These are phyloP conservation scores for Bombus vancouverensis DNA, from an alignment of 1,140 invertebrate genomes.

Conservation along the genomic window DNA sequence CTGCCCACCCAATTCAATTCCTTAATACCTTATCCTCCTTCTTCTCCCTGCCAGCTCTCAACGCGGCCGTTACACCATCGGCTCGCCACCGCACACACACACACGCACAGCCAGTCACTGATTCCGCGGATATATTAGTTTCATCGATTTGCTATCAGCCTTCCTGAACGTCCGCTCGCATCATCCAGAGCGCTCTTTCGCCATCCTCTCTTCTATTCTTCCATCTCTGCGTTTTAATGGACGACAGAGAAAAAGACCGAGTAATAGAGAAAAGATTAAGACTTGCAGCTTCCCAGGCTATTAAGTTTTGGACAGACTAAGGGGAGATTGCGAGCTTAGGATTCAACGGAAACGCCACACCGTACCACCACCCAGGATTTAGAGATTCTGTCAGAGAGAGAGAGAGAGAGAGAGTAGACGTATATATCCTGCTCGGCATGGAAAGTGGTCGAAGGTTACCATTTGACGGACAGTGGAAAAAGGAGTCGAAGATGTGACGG, in stretches of 20 bases:
- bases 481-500: conserved; percentile 28
- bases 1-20: conserved; percentile 64
- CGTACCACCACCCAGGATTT: not conserved
- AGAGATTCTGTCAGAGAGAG: not conserved
- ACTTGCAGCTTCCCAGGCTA: conserved; percentile 58
- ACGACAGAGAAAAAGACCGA: conserved; percentile 55
- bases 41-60: conserved; percentile 33
- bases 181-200: conserved; percentile 14
- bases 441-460: conserved; percentile 29
- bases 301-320: conserved; percentile 63
- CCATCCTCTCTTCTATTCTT: not conserved
- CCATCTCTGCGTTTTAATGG: conserved; percentile 51
- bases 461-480: conserved; percentile 28
- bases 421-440: conserved; percentile 46
- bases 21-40: conserved; percentile 67
- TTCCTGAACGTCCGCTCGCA: conserved; percentile 48
- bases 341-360: conserved; percentile 24
- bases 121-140: conserved; percentile 73
- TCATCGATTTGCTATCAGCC: conserved; percentile 69
- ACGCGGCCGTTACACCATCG: conserved; percentile 53
- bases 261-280: conserved; percentile 67
- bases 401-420: not conserved
- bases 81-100: conserved; percentile 19
- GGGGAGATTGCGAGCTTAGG: conserved; percentile 18
- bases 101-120: conserved; percentile 57